phyloP scores from a whole-genome alignment of 2,113 vertebrate genomes.

The Odontophorus gujanensis region DNA sequence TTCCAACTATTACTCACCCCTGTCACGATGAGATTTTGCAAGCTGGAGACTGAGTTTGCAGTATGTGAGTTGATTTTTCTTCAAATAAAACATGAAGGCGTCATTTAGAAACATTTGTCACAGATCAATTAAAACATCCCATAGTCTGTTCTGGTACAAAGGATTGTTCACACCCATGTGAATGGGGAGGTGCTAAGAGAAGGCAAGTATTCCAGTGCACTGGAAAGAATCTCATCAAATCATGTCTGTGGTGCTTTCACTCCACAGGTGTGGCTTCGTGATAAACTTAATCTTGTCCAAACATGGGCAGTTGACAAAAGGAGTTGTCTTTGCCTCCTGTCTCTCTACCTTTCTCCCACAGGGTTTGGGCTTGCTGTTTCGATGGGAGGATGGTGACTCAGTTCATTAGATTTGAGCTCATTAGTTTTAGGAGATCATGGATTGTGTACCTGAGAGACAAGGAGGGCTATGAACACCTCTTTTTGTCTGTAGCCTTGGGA shows the following conservation, averaged over 20 bases:
- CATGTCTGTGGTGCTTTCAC: neutral
- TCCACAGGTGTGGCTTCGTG: neutral
- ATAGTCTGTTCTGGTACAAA: neutral
- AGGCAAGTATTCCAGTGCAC: neutral
- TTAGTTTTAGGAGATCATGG: neutral
- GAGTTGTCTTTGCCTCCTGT: neutral
- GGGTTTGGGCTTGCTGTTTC: neutral
- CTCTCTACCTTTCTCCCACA: neutral
- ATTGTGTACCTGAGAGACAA: neutral
- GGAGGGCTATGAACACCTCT: neutral
- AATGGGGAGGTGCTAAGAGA: neutral
- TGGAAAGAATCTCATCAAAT: neutral
- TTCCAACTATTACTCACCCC: neutral
- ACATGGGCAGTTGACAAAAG: neutral
- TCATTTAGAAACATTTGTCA: neutral
- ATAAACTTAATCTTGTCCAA: neutral
- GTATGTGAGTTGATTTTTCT: neutral
- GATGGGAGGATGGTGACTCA: neutral
- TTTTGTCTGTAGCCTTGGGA: neutral
- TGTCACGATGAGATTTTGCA: neutral
- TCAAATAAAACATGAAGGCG: neutral
- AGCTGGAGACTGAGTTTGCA: neutral
- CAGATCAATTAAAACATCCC: neutral
- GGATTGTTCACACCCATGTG: neutral
- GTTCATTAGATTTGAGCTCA: neutral